Conservation (phyloP, 2,888 invertebrate genomes). For the Orchesellides sinensis region DNA sequence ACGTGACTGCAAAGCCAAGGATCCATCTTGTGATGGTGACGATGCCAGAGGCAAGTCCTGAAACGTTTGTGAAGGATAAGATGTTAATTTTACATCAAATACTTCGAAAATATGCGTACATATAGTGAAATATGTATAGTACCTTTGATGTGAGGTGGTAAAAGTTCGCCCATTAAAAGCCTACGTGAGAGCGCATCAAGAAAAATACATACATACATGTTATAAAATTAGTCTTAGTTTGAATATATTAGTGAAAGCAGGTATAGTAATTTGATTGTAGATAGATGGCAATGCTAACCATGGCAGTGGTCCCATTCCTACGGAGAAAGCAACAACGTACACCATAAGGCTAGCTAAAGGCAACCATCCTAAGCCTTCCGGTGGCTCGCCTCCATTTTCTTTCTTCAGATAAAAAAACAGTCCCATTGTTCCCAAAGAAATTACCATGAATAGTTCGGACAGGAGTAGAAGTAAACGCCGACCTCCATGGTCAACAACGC, state of each 20-base stretch:
- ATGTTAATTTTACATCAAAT: too few species aligned
- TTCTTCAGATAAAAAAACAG: constrained; percentile 82
- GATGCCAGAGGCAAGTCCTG: constrained; percentile 69
- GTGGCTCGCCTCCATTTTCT: constrained; percentile 74
- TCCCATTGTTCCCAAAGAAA: constrained; percentile 84
- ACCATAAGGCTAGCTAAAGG: constrained; percentile 85
- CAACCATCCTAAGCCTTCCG: constrained; percentile 82
- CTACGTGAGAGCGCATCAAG: neutral
- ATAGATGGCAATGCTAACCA: constrained; percentile 56
- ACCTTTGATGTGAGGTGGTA: constrained; percentile 70
- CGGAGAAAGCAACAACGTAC: constrained; percentile 88
- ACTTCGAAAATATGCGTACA: neutral
- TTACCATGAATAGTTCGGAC: constrained; percentile 85
- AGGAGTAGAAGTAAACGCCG: constrained; percentile 86
- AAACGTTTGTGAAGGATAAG: too few species aligned
- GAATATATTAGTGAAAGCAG: too few species aligned
- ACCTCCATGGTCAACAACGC: constrained; percentile 90
- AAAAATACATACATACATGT: neutral
- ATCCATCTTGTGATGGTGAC: constrained; percentile 72
- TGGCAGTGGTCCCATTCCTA: constrained; percentile 83
- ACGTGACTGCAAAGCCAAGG: constrained; percentile 68
- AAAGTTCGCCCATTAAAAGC: constrained; percentile 70
- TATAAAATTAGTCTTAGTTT: neutral
- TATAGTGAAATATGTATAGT: neutral
- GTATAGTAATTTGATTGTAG: too few species aligned